phyloP scores from a whole-genome alignment of 2,888 invertebrate species.

The Ochropleura leucogaster region DNA sequence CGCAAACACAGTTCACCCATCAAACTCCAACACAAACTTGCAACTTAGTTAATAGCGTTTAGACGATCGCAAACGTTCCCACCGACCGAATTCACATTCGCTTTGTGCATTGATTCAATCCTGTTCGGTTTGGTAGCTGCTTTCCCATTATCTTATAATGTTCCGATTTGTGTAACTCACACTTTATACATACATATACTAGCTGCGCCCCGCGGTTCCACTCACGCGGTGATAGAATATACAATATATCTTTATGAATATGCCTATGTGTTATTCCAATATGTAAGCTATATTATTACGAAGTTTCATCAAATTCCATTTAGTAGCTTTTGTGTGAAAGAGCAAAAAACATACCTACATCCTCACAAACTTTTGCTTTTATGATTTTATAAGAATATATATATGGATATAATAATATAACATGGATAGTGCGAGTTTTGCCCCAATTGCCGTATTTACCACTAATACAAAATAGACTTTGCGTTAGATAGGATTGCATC shows the following conservation, averaged over 20 bases:
- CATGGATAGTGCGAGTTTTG: slow-evolving; percentile 1
- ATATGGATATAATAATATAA: too few species aligned
- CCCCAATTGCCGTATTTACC: slow-evolving; percentile 1
- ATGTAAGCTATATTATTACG: too few species aligned
- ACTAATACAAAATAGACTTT: slow-evolving; percentile 23
- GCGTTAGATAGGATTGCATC: slow-evolving; percentile 12
- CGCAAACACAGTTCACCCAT: slow-evolving; percentile 86
- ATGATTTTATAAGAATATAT: too few species aligned
- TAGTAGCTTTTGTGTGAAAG: too few species aligned
- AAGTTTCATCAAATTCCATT: too few species aligned
- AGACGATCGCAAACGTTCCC: slow-evolving; percentile 80
- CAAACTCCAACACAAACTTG: slow-evolving; percentile 87
- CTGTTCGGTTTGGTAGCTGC: slow-evolving; percentile 38
- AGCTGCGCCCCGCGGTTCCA: too few species aligned
- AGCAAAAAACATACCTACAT: too few species aligned
- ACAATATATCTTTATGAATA: too few species aligned
- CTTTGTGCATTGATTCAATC: slow-evolving; percentile 72
- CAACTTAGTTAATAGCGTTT: slow-evolving; percentile 88
- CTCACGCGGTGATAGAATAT: too few species aligned
- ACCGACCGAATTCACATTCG: slow-evolving; percentile 72
- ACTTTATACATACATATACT: too few species aligned
- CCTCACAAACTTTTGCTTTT: too few species aligned
- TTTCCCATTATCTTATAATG: slow-evolving; percentile 43
- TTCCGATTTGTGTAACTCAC: slow-evolving; percentile 11
- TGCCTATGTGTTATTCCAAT: too few species aligned